phyloP scores from a whole-genome alignment of 2,797 vertebrate genomes.

The Apodemus agrarius region DNA sequence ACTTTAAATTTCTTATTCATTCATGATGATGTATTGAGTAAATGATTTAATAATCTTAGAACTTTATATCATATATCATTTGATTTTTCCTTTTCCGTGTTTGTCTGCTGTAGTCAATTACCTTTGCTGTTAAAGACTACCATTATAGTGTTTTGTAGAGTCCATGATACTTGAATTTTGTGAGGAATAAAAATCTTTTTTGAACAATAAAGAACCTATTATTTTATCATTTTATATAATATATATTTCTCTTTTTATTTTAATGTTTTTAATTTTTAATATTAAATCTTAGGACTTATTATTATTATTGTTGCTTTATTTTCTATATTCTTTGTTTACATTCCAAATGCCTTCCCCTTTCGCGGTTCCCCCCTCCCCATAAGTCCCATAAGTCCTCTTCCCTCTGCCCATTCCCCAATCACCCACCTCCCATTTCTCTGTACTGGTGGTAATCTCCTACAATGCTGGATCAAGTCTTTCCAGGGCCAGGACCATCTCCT shows the following conservation, averaged over 20 bases:
- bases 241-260: background rate
- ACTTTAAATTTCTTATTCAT: conserved; percentile 6
- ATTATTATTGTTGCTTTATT: too few relatives aligned
- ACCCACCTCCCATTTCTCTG: too few relatives aligned
- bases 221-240: background rate
- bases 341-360: too few relatives aligned
- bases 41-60: conserved; percentile 43
- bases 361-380: too few relatives aligned
- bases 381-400: too few relatives aligned
- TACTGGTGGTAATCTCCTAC: too few relatives aligned
- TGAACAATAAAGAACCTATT: background rate
- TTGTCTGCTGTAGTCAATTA: background rate
- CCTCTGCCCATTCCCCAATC: too few relatives aligned
- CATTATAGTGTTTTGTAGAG: conserved; percentile 27
- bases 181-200: conserved; percentile 9
- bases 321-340: too few relatives aligned
- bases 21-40: background rate
- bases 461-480: too few relatives aligned
- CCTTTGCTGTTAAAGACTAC: conserved; percentile 19
- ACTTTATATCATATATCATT: conserved; percentile 39
- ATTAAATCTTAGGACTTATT: too few relatives aligned
- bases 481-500: too few relatives aligned
- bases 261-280: conserved; percentile 3
- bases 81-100: background rate
- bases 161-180: background rate